A percentile compares a stretch with the other conserved stretches of the same genome.
phyloP scores from a whole-genome alignment of 2,888 invertebrate species.

The Chorisops tibialis region DNA sequence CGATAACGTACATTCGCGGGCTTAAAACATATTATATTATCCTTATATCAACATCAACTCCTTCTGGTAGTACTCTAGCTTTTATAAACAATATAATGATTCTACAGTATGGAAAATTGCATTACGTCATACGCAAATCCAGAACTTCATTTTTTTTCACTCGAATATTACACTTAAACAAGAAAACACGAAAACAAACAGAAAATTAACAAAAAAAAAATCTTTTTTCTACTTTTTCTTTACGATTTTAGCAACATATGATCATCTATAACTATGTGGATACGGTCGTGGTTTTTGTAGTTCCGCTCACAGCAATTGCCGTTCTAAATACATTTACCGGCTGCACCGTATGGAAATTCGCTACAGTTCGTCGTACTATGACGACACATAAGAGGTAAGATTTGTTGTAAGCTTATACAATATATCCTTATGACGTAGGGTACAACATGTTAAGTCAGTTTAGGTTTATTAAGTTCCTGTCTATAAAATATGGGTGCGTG shows the following conservation, averaged over 20 bases:
- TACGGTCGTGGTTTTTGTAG: conserved; percentile 66
- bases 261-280: conserved; percentile 67
- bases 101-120: too few species aligned
- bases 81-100: too few species aligned
- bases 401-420: neutral
- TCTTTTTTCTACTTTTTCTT: conserved; percentile 37
- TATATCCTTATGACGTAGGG: too few species aligned
- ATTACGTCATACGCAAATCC: too few species aligned
- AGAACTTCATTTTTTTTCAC: too few species aligned
- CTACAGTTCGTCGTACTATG: conserved; percentile 51
- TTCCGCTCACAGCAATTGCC: conserved; percentile 69
- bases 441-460: too few species aligned
- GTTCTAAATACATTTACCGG: conserved; percentile 70
- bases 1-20: too few species aligned
- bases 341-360: conserved; percentile 63
- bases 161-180: neutral
- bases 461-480: too few species aligned
- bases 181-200: neutral
- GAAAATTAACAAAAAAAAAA: neutral
- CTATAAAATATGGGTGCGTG: too few species aligned
- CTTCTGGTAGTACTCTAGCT: too few species aligned
- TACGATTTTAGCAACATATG: conserved; percentile 58
- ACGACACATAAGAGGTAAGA: conserved; percentile 48
- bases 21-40: too few species aligned
- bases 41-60: too few species aligned